phyloP scores from a whole-genome alignment of 2,888 invertebrate genomes.

The Fabriciana adippe region DNA sequence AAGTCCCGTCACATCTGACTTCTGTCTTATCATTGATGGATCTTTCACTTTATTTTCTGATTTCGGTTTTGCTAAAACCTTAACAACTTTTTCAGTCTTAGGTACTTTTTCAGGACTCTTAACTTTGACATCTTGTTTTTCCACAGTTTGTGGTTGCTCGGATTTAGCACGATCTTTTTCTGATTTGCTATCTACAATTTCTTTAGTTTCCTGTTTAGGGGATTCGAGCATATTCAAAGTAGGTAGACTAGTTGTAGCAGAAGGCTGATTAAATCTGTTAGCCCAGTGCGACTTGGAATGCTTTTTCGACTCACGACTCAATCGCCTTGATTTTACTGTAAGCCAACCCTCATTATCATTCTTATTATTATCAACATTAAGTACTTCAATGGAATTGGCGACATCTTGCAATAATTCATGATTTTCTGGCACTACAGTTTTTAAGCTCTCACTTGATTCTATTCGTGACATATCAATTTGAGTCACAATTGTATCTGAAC shows the following conservation, averaged over 20 bases:
- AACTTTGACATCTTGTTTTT: conserved; percentile 34
- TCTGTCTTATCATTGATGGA: conserved; percentile 77
- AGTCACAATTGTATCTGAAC: conserved; percentile 80
- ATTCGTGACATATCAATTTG: conserved; percentile 72
- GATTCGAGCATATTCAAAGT: conserved; percentile 84
- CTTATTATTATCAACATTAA: conserved; percentile 67
- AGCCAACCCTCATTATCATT: conserved; percentile 91
- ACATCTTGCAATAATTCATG: conserved; percentile 52
- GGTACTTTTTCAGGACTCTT: conserved; percentile 34
- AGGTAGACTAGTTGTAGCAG: conserved; percentile 91
- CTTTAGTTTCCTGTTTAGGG: conserved; percentile 69
- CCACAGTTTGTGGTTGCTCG: conserved; percentile 60
- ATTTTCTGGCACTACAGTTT: conserved; percentile 76
- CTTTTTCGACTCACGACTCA: conserved; percentile 79
- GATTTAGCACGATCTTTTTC: conserved; percentile 68
- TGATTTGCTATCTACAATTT: conserved; percentile 49
- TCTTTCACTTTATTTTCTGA: conserved; percentile 61
- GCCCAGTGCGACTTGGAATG: conserved; percentile 87
- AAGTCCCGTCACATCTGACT: conserved; percentile 84
- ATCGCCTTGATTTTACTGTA: conserved; percentile 90
- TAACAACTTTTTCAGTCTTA: conserved; percentile 46
- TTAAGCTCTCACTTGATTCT: conserved; percentile 76
- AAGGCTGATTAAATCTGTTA: conserved; percentile 90
- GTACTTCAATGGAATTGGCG: conserved; percentile 74
- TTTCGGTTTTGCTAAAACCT: conserved; percentile 49